Evolutionary conservation across 2,113 vertebrate genomes (phyloP).

Genomic region (Vulpes ferrilata): DNA sequence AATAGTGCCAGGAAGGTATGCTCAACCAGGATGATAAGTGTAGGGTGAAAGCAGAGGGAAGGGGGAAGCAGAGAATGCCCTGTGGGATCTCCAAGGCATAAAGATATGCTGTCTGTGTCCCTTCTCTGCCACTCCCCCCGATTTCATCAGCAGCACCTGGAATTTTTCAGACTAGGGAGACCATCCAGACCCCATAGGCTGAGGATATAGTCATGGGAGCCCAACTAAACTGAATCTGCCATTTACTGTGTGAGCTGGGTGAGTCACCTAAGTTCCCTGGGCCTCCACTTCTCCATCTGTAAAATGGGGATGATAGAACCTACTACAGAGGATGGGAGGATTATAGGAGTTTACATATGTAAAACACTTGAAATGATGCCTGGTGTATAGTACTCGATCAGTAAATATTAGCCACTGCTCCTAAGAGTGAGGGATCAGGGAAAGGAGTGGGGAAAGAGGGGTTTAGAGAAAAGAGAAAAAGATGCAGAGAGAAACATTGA

Average conservation of each 20-base stretch:
- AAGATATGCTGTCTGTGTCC: neutral
- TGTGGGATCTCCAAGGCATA: neutral
- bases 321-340: neutral
- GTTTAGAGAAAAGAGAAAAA: neutral
- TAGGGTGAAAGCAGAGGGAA: neutral
- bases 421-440: neutral
- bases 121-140: neutral
- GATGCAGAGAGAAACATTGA: neutral
- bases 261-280: neutral
- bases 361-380: rapidly evolving
- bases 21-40: neutral
- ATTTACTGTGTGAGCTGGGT: neutral
- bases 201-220: neutral
- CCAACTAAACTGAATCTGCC: neutral
- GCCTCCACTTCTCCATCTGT: neutral
- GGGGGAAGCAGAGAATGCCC: neutral
- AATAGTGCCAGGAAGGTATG: rapidly evolving
- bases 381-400: rapidly evolving
- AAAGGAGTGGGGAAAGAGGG: neutral
- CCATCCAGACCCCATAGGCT: neutral
- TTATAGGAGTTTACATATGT: neutral
- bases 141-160: neutral
- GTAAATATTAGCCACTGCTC: neutral
- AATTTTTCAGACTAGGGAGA: neutral
- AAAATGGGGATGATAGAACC: neutral